Conservation (phyloP, 2,797 vertebrate genomes). For the Channa striata region DNA sequence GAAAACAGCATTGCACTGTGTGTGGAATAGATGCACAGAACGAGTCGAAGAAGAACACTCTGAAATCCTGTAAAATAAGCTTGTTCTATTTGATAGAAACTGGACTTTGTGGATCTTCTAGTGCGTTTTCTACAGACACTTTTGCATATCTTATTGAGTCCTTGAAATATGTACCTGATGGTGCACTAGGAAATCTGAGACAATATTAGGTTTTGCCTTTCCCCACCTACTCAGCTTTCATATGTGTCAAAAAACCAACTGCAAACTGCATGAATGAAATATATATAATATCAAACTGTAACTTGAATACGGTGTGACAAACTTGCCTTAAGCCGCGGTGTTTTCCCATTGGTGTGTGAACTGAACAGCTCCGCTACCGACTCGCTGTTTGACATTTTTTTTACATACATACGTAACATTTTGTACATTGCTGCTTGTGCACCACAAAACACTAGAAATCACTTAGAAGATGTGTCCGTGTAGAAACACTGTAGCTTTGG, state of each 20-base stretch:
- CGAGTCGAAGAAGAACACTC: neutral
- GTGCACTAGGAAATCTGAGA: neutral
- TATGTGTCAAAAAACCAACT: neutral
- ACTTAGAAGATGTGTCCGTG: neutral
- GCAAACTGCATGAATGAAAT: neutral
- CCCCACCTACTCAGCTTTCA: too few species aligned
- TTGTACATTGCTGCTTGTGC: too few species aligned
- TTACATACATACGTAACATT: too few species aligned
- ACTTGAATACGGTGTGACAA: neutral
- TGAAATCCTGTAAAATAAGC: neutral
- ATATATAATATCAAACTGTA: neutral
- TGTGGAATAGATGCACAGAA: neutral
- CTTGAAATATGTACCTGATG: neutral
- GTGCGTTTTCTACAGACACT: neutral
- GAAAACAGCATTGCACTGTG: slow-evolving; percentile 28
- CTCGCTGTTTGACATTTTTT: too few species aligned
- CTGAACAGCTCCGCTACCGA: neutral
- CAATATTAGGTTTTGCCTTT: neutral
- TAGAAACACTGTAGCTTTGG: neutral
- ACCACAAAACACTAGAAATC: too few species aligned
- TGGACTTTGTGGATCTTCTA: neutral
- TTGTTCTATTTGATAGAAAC: neutral
- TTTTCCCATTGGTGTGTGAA: neutral
- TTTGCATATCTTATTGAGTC: too few species aligned
- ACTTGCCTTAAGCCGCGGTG: neutral